A percentile compares a stretch with the other conserved stretches of the same genome.
Conservation (phyloP, 2,797 vertebrate genomes). For the Dendrocincla fuliginosa region DNA sequence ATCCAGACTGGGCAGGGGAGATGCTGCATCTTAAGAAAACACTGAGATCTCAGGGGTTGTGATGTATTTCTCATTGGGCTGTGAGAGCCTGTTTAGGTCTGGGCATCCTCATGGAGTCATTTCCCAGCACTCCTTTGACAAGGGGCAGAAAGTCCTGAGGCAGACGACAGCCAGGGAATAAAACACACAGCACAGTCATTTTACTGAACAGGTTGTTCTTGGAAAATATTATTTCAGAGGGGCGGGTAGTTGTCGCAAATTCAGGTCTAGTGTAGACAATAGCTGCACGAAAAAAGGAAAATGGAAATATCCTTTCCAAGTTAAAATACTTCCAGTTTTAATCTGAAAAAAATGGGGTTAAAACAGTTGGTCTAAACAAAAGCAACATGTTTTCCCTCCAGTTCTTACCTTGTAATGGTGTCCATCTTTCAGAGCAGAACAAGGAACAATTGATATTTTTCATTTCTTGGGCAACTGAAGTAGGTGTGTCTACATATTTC, state of each 20-base stretch:
- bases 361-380: background rate
- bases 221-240: background rate
- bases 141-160: background rate
- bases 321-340: background rate
- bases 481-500: background rate
- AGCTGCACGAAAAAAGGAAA: background rate
- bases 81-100: background rate
- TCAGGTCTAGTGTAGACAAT: background rate
- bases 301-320: background rate
- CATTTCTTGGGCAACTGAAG: background rate
- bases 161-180: background rate
- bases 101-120: background rate
- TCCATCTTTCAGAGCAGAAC: background rate
- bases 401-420: background rate
- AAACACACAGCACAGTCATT: background rate
- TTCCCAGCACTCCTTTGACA: background rate
- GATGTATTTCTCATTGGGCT: background rate
- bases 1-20: rapidly evolving
- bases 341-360: rapidly evolving
- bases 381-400: rapidly evolving
- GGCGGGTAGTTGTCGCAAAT: background rate
- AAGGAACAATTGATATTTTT: background rate
- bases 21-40: background rate
- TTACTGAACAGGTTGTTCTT: background rate
- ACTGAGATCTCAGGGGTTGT: background rate